Evolutionary conservation across 2,888 invertebrate genomes (phyloP), one percentile per base, ranked within the genome.

Genomic region (Drosophila quasianomalipes): DNA sequence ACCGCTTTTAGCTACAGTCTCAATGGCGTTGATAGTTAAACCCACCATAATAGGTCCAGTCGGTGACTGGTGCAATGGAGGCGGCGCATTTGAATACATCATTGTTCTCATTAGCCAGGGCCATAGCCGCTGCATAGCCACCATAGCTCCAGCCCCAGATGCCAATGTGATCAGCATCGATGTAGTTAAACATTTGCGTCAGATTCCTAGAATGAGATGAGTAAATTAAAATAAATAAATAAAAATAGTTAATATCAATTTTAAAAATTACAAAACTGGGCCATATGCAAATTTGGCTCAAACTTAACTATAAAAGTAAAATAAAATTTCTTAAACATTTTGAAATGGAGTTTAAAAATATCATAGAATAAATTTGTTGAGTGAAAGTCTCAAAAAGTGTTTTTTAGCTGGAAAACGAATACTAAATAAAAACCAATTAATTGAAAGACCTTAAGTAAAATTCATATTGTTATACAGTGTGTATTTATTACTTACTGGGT

Each of bases 131-230:
- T 0, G 98, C 97, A 93, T 98, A 99, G 2, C 99, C 99, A 19
- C 99, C 99, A 93, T 99, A 99, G 86, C 98, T 98, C 99, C 99
- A 99, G 64, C 99, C 99, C 98, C 98, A 99, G 89, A 99, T 98
- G 55, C 97, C 98, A 0, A 97, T 97, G 84, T 96, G 96, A 60
- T 95, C 95, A 4, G 94, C 93, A 94, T 99, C 98, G 71, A 99
- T 95, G 94, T 96, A 98, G 1, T 95, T 92, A 22, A 96, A 94
- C 60, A 94, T 94, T 58, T 95, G 92, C 83, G 97, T 96, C 35
- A 93, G 71, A 74, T 92, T 80, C 60, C 93, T 92, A 33, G 5
- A 96, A 94, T 26, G 28, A 16, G n/a, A 10, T n/a, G n/a, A 41
- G 10, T n/a, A 44, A 44, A 44, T n/a, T 6, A 0, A 5, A 12